phyloP scores from a whole-genome alignment of 2,797 vertebrate genomes.

The Clangula hyemalis region DNA sequence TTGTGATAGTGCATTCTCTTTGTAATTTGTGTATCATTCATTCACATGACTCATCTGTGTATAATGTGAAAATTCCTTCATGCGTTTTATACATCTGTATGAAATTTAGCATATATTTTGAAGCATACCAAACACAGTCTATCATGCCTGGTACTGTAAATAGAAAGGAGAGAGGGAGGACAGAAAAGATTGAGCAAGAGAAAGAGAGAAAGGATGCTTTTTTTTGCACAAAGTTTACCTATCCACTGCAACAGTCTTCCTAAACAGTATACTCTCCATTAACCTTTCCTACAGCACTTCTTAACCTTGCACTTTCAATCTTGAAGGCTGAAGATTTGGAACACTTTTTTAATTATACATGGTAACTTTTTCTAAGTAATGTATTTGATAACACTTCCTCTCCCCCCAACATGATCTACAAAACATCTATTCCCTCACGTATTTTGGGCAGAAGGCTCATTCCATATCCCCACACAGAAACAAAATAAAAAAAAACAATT shows the following conservation, averaged over 20 bases:
- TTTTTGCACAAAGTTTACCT: neutral
- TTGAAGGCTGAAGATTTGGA: neutral
- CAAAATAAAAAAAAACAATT: too few relatives aligned
- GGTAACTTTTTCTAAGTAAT: neutral
- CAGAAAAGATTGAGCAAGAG: neutral
- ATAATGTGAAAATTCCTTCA: neutral
- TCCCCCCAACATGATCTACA: neutral
- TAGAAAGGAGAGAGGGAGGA: fast-evolving
- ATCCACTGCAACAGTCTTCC: neutral
- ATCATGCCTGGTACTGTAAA: neutral
- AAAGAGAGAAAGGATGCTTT: neutral
- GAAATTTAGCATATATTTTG: neutral
- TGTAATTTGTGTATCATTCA: neutral
- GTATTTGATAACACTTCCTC: neutral
- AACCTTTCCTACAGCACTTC: neutral
- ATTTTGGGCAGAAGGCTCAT: neutral
- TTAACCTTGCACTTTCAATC: neutral
- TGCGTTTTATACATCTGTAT: neutral
- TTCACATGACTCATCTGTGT: neutral
- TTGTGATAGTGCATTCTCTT: neutral
- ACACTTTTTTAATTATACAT: neutral
- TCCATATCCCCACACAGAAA: fast-evolving
- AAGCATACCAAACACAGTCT: neutral
- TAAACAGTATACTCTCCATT: neutral
- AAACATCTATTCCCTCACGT: neutral